Base-by-base conservation (phyloP, 2,113 vertebrate species). In the Nothobranchius furzeri region DNA sequence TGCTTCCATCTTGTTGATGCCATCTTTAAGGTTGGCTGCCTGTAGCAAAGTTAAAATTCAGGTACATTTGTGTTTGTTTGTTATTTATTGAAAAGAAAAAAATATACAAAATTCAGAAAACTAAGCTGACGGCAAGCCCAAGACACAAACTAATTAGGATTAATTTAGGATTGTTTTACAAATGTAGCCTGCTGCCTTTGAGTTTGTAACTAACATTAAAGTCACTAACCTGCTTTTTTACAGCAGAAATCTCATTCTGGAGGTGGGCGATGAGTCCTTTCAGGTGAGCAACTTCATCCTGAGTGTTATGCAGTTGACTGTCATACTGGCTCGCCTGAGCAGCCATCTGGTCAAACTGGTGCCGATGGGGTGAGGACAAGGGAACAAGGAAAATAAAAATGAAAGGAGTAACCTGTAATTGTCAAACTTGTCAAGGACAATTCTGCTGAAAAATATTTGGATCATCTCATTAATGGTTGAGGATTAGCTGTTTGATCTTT, bases 261-360 rank as follows among this genome's bases (percentile, higher is more conserved):
- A 88, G 54, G 11, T 61, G 85, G 50, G 0, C 42, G 55, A 94
- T 92, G 37, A 55, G 48, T 10, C 76, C 74, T 1, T 62, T 88
- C 14, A 92, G 53, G 3, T 89, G 82, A 12, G 78, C 25, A 43
- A 93, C 86, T 73, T 91, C 84, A 2, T 3, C 49, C 81, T 84
- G 92, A 47, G 46, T 57, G 24, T 4, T 65, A 1, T 51, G 81
- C 48, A 91, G 57, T 12, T 92, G 64, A 12, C 37, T 49, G 1
- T 30, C 75, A 36, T 79, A 72, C 71, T 87, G 73, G 36, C 81
- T 57, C 3, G 79, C 86, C 52, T 90, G 61, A 5, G 62, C 35
- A 4, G 68, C 15, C 10, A 85, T 78, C 79, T 87, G 64, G 45
- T 92, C 70, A 78, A 87, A 82, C 93, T 93, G 81, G 68, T 69